Conservation (phyloP, 1,140 invertebrate genomes). For the Sipha flava region DNA sequence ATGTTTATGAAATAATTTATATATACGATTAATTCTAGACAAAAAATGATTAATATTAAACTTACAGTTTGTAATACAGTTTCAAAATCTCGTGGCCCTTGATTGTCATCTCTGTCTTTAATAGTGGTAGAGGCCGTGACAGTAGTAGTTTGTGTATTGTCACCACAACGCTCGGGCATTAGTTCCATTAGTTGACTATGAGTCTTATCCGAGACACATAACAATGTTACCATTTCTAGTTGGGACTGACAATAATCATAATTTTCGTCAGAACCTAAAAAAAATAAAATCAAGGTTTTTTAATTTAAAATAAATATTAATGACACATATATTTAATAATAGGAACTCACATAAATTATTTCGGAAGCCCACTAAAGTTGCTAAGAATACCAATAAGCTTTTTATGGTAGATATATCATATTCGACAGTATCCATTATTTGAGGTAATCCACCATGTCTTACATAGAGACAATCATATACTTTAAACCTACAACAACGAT, state of each 20-base stretch:
- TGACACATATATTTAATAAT: not conserved
- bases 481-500: conserved; percentile 74
- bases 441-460: conserved; percentile 40
- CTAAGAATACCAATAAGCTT: conserved; percentile 81
- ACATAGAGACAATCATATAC: conserved; percentile 52
- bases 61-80: conserved; percentile 27
- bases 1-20: not conserved
- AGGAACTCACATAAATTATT: conserved; percentile 76
- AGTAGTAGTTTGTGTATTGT: conserved; percentile 46
- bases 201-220: conserved; percentile 89
- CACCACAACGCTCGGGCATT: conserved; percentile 87
- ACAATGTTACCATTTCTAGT: conserved; percentile 83
- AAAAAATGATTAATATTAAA: not conserved
- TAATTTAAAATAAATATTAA: not conserved
- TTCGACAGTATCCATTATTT: conserved; percentile 37
- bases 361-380: conserved; percentile 78
- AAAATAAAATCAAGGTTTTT: conserved; percentile 19
- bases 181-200: conserved; percentile 89
- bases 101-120: conserved; percentile 38
- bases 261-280: conserved; percentile 50
- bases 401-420: conserved; percentile 80
- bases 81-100: conserved; percentile 32
- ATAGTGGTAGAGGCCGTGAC: conserved; percentile 42
- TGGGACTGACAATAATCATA: conserved; percentile 53
- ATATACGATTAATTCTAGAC: not conserved